Evolutionary conservation across 2,113 vertebrate genomes (phyloP), one percentile per base, ranked within the genome.

Genomic region (Seriola dumerili): DNA sequence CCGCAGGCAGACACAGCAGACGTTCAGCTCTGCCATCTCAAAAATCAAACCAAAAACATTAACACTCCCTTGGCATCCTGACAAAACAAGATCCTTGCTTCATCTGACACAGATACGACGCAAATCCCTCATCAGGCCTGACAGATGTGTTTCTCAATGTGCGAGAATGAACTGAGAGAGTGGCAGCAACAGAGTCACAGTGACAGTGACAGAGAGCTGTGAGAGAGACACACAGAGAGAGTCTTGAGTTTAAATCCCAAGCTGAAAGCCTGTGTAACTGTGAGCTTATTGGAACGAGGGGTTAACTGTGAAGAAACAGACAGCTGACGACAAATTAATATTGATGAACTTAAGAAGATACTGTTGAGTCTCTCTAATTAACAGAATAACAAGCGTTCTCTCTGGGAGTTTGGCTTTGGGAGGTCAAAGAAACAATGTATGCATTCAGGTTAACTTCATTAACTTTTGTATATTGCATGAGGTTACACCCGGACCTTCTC

Each of bases 391-490:
- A 89, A 70, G 40, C 62, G 21, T 86, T 75, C 63, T 84, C 65
- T 75, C 79, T 63, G 46, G 62, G 68, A 73, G 61, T 74, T 72
- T 74, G 77, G 62, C 75, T 78, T 63, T 32, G 52, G 65, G 54
- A 83, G 83, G 65, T 73, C 58, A 7, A 8, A 64, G 72, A 81
- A 87, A 89, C 70, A 72, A 88, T 66, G 55, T 70, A 91, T 91
- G 92, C 76, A 85, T 80, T 78, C 62, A 65, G 87, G 90, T 89
- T 86, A 65, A 87, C 88, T 72, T 84, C 84, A 91, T 90, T 75
- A 71, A 80, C 71, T 72, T 80, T 87, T 93, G 93, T 81, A 86
- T 90, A 91, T 90, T 93, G 76, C 93, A 95, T 91, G 80, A 95
- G 86, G 63, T 93, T 89, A 94, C 73, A 89, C 84, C 68, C 72